Base-by-base conservation (phyloP, 2,113 vertebrate genomes). In the Xiphorhynchus elegans region DNA sequence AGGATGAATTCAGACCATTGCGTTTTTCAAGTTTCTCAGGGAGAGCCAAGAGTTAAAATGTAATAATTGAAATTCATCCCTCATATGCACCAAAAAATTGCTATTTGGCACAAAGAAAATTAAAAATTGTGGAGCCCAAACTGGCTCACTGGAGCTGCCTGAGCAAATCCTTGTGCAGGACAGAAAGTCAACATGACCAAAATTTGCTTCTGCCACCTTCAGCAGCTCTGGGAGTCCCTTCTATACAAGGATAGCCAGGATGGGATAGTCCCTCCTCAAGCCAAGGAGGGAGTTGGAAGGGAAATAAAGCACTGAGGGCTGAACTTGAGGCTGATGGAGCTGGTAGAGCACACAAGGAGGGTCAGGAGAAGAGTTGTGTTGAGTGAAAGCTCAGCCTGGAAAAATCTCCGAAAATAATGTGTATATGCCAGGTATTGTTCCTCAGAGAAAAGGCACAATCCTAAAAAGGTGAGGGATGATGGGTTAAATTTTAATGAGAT, bases 71-170 rank as follows among this genome's bases (percentile, higher is more conserved):
- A 79, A 55, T 19, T 20, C 2, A 0, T 60, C 17, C 0, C 26
- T 13, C 8, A 2, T 0, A 2, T 4, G 28, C 35, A 50, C 13
- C 26, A 78, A 85, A 19, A 13, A 6, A 20, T 1, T 5, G 7
- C 21, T 37, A 5, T 29, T 47, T 39, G 29, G 52, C 11, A 23
- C 20, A 18, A 37, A 64, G 35, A 4, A 35, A 11, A 24, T 58
- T 0, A 12, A 37, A 75, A 84, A 17, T 72, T 2, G 9, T 7
- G 26, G n/a, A 62, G 76, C 15, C 3, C 2, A 7, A 62, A 25
- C 21, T 37, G 37, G 37, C 31, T 12, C 31, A 19, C 55, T n/a
- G 55, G 31, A 20, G 31, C 55, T 56, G 55, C 55, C 55, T 56
- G 31, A 12, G 2, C 56, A 58, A 13, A 73, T 6, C 40, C 20